A percentile compares a stretch with the other conserved stretches of the same genome.
Evolutionary conservation across 2,888 invertebrate genomes (phyloP).

Genomic region (Heliconius sara): DNA sequence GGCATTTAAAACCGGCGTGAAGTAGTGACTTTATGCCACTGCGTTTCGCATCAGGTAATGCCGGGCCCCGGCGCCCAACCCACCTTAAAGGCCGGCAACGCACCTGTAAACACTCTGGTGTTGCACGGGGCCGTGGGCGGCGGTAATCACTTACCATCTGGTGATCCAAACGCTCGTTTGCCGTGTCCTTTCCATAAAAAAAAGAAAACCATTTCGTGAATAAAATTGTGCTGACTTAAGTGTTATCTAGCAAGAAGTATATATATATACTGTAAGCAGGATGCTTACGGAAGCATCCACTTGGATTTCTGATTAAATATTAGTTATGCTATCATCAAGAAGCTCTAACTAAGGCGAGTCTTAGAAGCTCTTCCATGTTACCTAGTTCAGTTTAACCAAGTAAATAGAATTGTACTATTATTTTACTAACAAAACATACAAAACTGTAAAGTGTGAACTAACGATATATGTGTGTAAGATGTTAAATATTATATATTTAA

Average conservation of each 20-base stretch:
- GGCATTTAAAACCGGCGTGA: too few species aligned
- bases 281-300: neutral
- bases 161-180: too few species aligned
- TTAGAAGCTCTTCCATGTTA: constrained; percentile 10
- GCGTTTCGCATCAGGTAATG: too few species aligned
- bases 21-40: too few species aligned
- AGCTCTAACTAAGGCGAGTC: neutral
- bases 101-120: too few species aligned
- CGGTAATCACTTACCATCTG: too few species aligned
- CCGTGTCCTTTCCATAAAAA: too few species aligned
- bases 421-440: neutral
- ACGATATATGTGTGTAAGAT: too few species aligned
- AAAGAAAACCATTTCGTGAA: neutral
- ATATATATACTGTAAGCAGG: neutral
- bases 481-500: too few species aligned
- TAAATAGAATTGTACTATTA: neutral
- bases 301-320: constrained; percentile 19
- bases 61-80: too few species aligned
- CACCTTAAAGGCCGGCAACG: too few species aligned
- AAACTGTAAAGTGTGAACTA: neutral
- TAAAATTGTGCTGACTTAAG: neutral
- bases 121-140: too few species aligned
- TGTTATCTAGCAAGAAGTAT: neutral
- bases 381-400: neutral
- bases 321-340: neutral